These are phyloP conservation scores for Larimichthys polyactis DNA, from an alignment of 2,113 vertebrate species.

Conservation along the genomic window DNA sequence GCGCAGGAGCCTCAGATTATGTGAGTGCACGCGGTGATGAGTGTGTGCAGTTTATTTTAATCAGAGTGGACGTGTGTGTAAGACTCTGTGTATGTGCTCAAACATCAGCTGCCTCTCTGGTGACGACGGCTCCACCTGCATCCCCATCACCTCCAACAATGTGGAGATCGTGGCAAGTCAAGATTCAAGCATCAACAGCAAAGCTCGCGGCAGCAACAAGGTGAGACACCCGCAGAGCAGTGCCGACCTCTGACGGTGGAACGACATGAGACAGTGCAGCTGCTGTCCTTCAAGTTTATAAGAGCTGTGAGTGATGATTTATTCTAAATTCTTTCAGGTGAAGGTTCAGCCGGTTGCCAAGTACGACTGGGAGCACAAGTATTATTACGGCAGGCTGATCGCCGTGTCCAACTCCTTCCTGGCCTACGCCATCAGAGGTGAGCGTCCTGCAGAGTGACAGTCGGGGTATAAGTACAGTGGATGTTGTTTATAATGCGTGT, in stretches of 20 bases:
- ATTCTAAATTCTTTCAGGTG: constrained; percentile 83
- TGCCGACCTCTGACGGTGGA: too few relatives aligned
- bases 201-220: constrained; percentile 98
- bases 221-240: constrained; percentile 73
- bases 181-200: constrained; percentile 97
- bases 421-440: constrained; percentile 97
- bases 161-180: constrained; percentile 98
- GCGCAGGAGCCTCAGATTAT: constrained; percentile 92
- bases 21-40: constrained; percentile 79
- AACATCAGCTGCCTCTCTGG: constrained; percentile 91
- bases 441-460: constrained; percentile 6
- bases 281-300: background rate
- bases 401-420: constrained; percentile 96
- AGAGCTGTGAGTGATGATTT: accelerated
- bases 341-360: constrained; percentile 99
- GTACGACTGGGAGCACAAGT: constrained; percentile 99
- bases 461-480: too few relatives aligned
- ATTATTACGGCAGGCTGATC: constrained; percentile 96
- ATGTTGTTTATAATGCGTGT: too few relatives aligned
- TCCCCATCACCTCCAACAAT: constrained; percentile 91
- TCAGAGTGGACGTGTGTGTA: background rate
- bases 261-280: background rate
- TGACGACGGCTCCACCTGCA: constrained; percentile 91
- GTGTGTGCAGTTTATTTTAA: too few relatives aligned
- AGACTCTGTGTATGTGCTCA: background rate